Conservation (phyloP, 2,113 vertebrate species). For the Cnemophilus loriae region DNA sequence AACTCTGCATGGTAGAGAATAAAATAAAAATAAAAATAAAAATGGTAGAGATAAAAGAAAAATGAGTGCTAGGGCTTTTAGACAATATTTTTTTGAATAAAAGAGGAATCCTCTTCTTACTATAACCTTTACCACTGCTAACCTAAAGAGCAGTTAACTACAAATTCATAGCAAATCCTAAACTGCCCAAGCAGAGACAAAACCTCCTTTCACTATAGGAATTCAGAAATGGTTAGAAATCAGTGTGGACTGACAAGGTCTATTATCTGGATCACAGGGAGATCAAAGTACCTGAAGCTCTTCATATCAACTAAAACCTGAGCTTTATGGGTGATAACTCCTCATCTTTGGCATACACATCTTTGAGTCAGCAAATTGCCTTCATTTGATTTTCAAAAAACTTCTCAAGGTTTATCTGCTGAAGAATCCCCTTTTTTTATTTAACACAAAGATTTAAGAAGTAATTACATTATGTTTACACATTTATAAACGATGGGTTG, state of each 20-base stretch:
- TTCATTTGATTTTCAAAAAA: not conserved
- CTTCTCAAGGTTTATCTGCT: not conserved
- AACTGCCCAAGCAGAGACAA: not conserved
- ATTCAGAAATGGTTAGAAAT: not conserved
- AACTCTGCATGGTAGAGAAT: not conserved
- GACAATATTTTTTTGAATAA: not conserved
- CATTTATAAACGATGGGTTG: not conserved
- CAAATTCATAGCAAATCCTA: not conserved
- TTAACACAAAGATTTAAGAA: constrained; percentile 13
- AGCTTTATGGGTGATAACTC: not conserved
- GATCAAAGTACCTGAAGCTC: not conserved
- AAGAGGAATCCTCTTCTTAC: not conserved
- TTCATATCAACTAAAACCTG: not conserved
- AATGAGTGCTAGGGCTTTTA: not conserved
- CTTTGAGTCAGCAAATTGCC: not conserved
- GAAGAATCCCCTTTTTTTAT: not conserved
- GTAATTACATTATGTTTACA: constrained; percentile 31
- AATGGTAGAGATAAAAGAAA: not conserved
- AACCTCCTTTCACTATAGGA: not conserved
- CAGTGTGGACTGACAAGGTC: not conserved
- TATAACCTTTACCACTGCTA: not conserved
- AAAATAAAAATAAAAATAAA: not conserved
- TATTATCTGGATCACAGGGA: not conserved
- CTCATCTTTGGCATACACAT: not conserved
- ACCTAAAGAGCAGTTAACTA: not conserved